A percentile compares a stretch with the other conserved stretches of the same genome.
Evolutionary conservation across 1,140 invertebrate genomes (phyloP).

Genomic region (fruit fly (Drosophila melanogaster)): Release_6_plus_ISO1_MT NT_033777.3:6215501-6216000

Average conservation of each 20-base stretch:
- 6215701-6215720: conserved; percentile 24
- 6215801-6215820: conserved; percentile 84
- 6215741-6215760: conserved; percentile 18
- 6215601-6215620: conserved; percentile 63
- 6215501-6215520: conserved; percentile 34
- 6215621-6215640: conserved; percentile 60
- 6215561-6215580: conserved; percentile 40
- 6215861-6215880: conserved; percentile 71
- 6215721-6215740: conserved; percentile 52
- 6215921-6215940: conserved; percentile 52
- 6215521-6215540: conserved; percentile 46
- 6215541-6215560: conserved; percentile 8
- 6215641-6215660: conserved; percentile 48
- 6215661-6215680: conserved; percentile 23
- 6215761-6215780: conserved; percentile 72
- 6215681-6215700: conserved; percentile 58
- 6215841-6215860: conserved; percentile 84
- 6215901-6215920: conserved; percentile 56
- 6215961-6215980: conserved; percentile 24
- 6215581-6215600: conserved; percentile 7
- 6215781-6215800: conserved; percentile 67
- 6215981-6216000: conserved; percentile 44
- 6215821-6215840: conserved; percentile 84
- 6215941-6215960: conserved; percentile 59
- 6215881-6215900: conserved; percentile 61